Evolutionary conservation across 2,888 invertebrate species (phyloP), one percentile per base, ranked within the genome.

Genomic region (Papilio gigon): DNA sequence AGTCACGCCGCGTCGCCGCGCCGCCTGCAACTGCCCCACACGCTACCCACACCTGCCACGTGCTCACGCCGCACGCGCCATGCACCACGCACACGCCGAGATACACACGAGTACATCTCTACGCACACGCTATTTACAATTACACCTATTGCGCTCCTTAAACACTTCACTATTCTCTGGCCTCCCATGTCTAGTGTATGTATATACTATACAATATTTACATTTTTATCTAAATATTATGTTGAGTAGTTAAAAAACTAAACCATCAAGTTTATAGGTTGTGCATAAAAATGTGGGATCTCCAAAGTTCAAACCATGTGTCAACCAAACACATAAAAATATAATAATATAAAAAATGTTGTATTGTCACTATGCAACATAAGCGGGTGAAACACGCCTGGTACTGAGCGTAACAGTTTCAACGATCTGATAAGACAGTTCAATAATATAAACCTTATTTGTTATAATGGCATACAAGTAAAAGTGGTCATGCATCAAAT

Each of bases 1-100:
- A 93, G 86, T 89, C 93, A 85, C 88, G 93, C 86, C 87, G 90
- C 92, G 84, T 77, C 35, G 75, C 77, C 73, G 76, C 80, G 33
- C 80, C 82, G 80, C 90, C 90, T 89, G 88, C 77, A 87, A 88
- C 78, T 77, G 53, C 56, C 22, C 22, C n/a, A 62, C 68, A 37
- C 75, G 53, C 35, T 33, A 60, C 53, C 30, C 33, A 66, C 61
- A 40, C 33, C 44, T 35, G 56, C 58, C 33, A 63, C 65, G 44
- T 35, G 66, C 59, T 20, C 64, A 25, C 35, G 27, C 61, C 73
- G 61, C 74, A 37, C 64, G 59, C 58, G 37, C 42, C n/a, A n/a
- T n/a, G 35, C 35, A 40, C 61, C 73, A 62, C 74, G 47, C 64
- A 63, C 58, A 47, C 42, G 47, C 47, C 20, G 22, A 60, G 33